These are phyloP conservation scores for Dendrophyllia cribrosa DNA, from an alignment of 64 coral and sea anemone genomes.

Conservation along the genomic window DNA sequence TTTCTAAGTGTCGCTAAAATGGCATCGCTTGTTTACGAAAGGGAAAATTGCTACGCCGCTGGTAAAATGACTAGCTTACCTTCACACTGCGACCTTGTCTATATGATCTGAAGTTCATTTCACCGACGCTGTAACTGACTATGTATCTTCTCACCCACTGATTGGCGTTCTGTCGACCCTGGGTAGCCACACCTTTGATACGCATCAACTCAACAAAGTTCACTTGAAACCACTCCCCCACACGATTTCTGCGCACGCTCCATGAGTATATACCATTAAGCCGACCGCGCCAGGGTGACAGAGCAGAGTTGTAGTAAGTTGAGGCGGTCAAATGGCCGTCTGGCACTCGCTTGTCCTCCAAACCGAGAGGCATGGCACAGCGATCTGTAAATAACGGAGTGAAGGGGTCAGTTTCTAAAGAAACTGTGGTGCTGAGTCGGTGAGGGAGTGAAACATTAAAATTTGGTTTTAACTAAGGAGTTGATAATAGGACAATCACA, in stretches of 20 bases:
- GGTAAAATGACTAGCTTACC: not conserved
- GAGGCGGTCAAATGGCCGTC: slow-evolving; percentile 54
- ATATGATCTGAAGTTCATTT: slow-evolving; percentile 70
- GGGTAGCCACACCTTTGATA: slow-evolving; percentile 83
- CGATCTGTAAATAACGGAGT: slow-evolving; percentile 35
- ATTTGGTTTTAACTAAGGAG: too few relatives aligned
- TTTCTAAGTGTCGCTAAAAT: too few relatives aligned
- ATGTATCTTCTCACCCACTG: slow-evolving; percentile 87
- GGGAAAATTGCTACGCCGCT: too few relatives aligned
- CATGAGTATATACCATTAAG: slow-evolving; percentile 70
- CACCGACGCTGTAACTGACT: slow-evolving; percentile 57
- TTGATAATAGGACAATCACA: too few relatives aligned
- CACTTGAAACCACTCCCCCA: slow-evolving; percentile 69
- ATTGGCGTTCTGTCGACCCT: slow-evolving; percentile 81
- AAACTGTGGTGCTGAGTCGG: too few relatives aligned
- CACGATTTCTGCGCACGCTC: slow-evolving; percentile 36
- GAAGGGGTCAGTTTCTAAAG: too few relatives aligned
- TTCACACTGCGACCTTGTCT: slow-evolving; percentile 60
- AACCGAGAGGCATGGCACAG: slow-evolving; percentile 73
- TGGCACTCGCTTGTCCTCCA: slow-evolving; percentile 73
- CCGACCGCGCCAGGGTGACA: slow-evolving; percentile 70
- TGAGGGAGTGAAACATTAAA: too few relatives aligned
- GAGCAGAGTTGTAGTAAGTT: slow-evolving; percentile 53
- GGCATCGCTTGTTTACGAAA: too few relatives aligned
- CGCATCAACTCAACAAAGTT: slow-evolving; percentile 70